Percentiles rank a stretch among this genome's conserved stretches.
Conservation (phyloP, 2,888 invertebrate genomes). For the Lepidochrysops patricia region DNA sequence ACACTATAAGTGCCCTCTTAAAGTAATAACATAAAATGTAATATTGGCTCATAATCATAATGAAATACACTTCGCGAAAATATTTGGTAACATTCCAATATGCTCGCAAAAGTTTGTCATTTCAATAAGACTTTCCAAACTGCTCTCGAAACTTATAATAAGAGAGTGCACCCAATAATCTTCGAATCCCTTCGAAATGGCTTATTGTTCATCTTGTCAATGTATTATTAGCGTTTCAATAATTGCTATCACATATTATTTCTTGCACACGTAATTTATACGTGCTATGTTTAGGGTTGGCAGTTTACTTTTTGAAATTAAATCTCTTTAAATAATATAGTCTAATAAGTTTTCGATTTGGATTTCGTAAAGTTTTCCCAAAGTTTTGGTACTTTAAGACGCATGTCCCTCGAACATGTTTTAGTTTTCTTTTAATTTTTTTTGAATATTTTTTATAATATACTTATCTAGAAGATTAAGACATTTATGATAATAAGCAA, state of each 20-base stretch:
- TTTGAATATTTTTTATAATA: too few relatives aligned
- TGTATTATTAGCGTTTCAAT: conserved; percentile 23
- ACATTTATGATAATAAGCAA: too few relatives aligned
- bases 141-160: conserved; percentile 14
- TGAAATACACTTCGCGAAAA: background rate
- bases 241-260: conserved; percentile 20
- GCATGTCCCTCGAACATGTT: too few relatives aligned
- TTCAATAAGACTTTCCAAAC: conserved; percentile 9
- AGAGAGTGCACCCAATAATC: conserved; percentile 12
- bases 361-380: background rate
- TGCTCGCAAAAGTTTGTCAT: conserved; percentile 6
- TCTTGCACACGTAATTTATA: conserved; percentile 15
- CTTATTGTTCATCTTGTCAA: conserved; percentile 24
- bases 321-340: too few relatives aligned
- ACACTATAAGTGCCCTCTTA: background rate
- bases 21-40: background rate
- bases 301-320: background rate
- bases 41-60: conserved; percentile 3
- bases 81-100: conserved; percentile 12
- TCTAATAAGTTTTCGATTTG: too few relatives aligned
- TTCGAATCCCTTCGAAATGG: conserved; percentile 1
- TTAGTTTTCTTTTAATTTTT: too few relatives aligned
- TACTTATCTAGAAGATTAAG: too few relatives aligned
- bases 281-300: conserved; percentile 14
- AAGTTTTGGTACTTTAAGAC: background rate